Percentiles rank a stretch among this genome's conserved stretches.
Conservation (phyloP, 2,797 vertebrate species). For the Hybognathus amarus region DNA sequence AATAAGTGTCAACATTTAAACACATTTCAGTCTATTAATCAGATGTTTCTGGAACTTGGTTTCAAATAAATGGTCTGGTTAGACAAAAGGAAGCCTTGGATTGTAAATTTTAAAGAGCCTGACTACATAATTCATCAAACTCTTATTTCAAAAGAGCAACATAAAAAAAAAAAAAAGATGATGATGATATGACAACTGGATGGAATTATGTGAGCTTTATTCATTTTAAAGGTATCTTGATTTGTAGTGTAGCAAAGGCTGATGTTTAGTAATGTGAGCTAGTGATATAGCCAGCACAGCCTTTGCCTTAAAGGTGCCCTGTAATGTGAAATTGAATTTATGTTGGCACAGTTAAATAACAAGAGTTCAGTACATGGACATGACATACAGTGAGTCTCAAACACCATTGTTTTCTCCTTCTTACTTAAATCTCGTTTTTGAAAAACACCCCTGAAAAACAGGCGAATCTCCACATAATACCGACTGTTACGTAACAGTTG, state of each 20-base stretch:
- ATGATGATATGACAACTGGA: background rate
- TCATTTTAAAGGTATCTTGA: background rate
- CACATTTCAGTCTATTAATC: background rate
- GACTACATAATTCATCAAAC: conserved; percentile 1
- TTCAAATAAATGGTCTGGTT: background rate
- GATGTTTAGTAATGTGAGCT: conserved; percentile 14
- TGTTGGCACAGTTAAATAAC: too few relatives aligned
- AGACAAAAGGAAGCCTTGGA: background rate
- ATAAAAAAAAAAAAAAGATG: background rate
- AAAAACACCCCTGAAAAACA: too few relatives aligned
- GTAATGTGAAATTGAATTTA: too few relatives aligned
- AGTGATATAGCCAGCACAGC: background rate
- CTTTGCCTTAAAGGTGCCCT: conserved; percentile 34
- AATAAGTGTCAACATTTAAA: background rate
- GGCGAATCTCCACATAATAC: too few relatives aligned
- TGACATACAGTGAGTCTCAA: too few relatives aligned
- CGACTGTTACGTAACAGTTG: too few relatives aligned
- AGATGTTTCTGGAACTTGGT: background rate
- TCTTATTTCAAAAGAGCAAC: conserved; percentile 1
- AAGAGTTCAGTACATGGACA: too few relatives aligned
- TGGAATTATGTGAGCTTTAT: background rate
- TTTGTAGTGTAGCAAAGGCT: background rate
- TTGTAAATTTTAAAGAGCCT: background rate
- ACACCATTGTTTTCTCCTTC: too few relatives aligned
- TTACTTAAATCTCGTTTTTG: too few relatives aligned